Conservation (phyloP, 2,797 vertebrate species). For the Heterohyrax brucei region DNA sequence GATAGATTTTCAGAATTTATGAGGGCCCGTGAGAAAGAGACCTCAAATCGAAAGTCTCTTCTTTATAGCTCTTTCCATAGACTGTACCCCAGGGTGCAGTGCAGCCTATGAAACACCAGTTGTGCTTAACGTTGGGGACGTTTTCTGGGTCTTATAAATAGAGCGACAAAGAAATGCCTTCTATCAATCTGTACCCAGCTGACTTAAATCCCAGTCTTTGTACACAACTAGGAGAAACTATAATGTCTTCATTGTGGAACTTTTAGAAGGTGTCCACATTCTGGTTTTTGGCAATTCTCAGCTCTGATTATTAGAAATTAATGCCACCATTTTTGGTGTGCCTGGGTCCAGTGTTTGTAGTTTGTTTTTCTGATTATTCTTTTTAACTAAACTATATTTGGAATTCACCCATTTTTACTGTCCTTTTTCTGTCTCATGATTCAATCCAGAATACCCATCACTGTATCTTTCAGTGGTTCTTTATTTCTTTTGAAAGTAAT, state of each 20-base stretch:
- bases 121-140: not conserved
- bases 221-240: rapidly evolving
- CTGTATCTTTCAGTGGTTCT: not conserved
- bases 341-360: not conserved
- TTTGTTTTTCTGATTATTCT: not conserved
- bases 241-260: not conserved
- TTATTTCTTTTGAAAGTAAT: conserved; percentile 2
- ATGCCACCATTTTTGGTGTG: not conserved
- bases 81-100: not conserved
- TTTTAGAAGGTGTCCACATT: not conserved
- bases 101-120: not conserved
- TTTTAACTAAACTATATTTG: conserved; percentile 33
- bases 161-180: not conserved
- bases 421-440: conserved; percentile 26
- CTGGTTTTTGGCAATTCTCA: not conserved
- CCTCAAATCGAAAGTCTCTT: not conserved
- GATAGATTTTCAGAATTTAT: not conserved
- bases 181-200: not conserved
- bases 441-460: not conserved
- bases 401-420: not conserved
- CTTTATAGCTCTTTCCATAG: not conserved
- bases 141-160: not conserved
- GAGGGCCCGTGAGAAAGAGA: conserved; percentile 2
- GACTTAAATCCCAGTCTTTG: not conserved
- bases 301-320: not conserved